These are phyloP conservation scores for Drosophila vallismaia DNA, from an alignment of 2,888 invertebrate genomes.

Conservation along the genomic window DNA sequence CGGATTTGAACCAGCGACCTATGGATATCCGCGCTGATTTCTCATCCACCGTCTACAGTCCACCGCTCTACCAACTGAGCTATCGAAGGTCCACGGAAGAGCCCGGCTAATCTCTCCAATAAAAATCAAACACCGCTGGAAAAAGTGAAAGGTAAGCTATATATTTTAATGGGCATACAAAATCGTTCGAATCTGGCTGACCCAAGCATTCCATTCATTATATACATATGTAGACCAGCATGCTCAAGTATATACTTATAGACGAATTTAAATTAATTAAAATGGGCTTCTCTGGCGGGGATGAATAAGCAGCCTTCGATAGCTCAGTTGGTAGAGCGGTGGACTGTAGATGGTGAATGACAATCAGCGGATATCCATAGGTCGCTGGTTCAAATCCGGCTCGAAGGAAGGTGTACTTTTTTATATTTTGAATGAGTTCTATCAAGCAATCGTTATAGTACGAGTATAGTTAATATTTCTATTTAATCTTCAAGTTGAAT, in stretches of 20 bases:
- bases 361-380: conserved; percentile 39
- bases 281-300: neutral
- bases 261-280: neutral
- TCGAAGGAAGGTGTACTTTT: conserved; percentile 40
- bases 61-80: conserved; percentile 83
- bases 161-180: neutral
- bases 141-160: conserved; percentile 29
- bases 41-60: conserved; percentile 68
- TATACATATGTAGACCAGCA: neutral
- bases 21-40: conserved; percentile 39
- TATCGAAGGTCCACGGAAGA: conserved; percentile 73
- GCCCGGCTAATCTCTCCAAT: conserved; percentile 43
- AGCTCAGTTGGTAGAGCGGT: conserved; percentile 83
- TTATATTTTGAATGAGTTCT: conserved; percentile 1
- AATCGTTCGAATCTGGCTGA: neutral
- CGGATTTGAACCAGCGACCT: conserved; percentile 58
- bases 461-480: no score
- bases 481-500: no score
- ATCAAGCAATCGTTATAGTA: neutral
- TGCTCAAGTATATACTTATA: neutral
- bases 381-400: conserved; percentile 51
- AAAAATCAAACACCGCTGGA: conserved; percentile 56
- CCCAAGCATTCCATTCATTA: neutral
- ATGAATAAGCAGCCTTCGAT: conserved; percentile 72
- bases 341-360: conserved; percentile 67